Percentiles rank a stretch among this genome's conserved stretches.
phyloP scores from a whole-genome alignment of 2,797 vertebrate genomes.

The Oreonectes daqikongensis region DNA sequence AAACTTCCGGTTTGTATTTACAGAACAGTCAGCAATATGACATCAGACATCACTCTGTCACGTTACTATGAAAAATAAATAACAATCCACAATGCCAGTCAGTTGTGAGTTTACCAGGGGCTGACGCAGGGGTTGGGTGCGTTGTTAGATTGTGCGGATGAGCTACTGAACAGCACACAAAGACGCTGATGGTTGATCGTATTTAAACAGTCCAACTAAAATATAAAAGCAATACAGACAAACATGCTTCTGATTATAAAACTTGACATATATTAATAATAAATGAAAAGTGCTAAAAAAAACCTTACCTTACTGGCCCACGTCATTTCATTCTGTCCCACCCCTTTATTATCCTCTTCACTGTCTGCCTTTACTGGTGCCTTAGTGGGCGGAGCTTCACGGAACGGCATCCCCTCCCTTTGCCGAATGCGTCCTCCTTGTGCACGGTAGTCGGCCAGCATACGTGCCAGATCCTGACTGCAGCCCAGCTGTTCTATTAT shows the following conservation, averaged over 20 bases:
- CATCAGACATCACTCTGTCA: no score
- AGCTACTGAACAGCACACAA: slow-evolving; percentile 98
- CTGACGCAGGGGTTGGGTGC: slow-evolving; percentile 97
- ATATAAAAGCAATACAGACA: slow-evolving; percentile 50
- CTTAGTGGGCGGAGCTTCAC: slow-evolving; percentile 48
- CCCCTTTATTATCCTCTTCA: slow-evolving; percentile 83
- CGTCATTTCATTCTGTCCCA: slow-evolving; percentile 75
- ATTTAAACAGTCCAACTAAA: slow-evolving; percentile 92
- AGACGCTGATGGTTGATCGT: slow-evolving; percentile 93
- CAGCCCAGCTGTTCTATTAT: slow-evolving; percentile 84
- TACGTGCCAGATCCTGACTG: slow-evolving; percentile 85
- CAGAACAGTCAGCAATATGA: not conserved
- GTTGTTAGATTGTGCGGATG: slow-evolving; percentile 92
- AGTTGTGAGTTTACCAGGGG: slow-evolving; percentile 83
- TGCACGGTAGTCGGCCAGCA: slow-evolving; percentile 94
- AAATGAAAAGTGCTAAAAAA: not conserved
- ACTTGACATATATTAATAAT: not conserved
- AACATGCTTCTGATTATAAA: not conserved
- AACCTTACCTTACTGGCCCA: slow-evolving; percentile 88
- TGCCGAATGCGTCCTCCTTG: slow-evolving; percentile 90
- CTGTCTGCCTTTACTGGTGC: slow-evolving; percentile 76
- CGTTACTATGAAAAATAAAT: no score
- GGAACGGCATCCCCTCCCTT: slow-evolving; percentile 82
- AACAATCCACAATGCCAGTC: not conserved
- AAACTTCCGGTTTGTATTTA: not conserved